These are phyloP conservation scores for Drosophila ercepeae DNA, from an alignment of 1,140 invertebrate genomes.

Conservation along the genomic window DNA sequence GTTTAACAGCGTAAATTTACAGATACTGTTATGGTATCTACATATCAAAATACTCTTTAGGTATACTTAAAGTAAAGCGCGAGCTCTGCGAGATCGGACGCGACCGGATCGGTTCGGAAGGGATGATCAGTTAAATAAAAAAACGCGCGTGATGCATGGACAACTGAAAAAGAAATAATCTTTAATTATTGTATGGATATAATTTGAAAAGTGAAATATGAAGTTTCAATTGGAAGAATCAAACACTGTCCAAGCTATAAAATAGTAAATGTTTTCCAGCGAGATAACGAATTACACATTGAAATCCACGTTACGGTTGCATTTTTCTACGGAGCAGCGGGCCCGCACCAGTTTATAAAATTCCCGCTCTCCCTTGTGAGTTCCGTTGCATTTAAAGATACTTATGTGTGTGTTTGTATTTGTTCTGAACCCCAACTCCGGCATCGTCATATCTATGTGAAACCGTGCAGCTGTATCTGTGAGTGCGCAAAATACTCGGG, in stretches of 20 bases:
- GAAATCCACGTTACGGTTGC: constrained; percentile 45
- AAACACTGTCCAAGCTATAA: not conserved
- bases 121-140: not conserved
- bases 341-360: not conserved
- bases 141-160: not conserved
- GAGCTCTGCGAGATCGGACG: not conserved
- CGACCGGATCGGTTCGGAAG: not conserved
- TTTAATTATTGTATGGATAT: not conserved
- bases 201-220: not conserved
- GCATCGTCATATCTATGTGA: constrained; percentile 33
- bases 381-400: constrained; percentile 17
- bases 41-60: not conserved
- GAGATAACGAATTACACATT: constrained; percentile 20
- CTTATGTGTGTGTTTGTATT: constrained; percentile 12
- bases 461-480: constrained; percentile 30
- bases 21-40: not conserved
- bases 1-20: not conserved
- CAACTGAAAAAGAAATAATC: not conserved
- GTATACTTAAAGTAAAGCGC: not conserved
- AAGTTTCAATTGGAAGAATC: not conserved
- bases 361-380: constrained; percentile 4
- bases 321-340: constrained; percentile 43
- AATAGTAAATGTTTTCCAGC: not conserved
- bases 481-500: constrained; percentile 50
- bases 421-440: constrained; percentile 40